These are phyloP conservation scores for Notarius quadriscutis DNA, from an alignment of 2,113 vertebrate genomes.

Conservation along the genomic window DNA sequence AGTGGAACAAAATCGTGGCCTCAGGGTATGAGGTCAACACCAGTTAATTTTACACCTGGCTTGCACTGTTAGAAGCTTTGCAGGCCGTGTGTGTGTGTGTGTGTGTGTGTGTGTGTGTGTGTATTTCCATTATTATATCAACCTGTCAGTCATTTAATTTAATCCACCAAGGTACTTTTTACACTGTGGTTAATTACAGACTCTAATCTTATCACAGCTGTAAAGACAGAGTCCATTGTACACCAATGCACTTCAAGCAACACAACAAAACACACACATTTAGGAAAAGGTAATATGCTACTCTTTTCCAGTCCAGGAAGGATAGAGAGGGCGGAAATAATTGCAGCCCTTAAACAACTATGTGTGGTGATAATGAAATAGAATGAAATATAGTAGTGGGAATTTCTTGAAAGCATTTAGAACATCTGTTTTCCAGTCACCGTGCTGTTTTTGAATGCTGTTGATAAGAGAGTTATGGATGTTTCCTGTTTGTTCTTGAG, in stretches of 20 bases:
- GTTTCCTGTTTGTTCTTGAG: neutral
- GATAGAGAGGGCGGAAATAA: slow-evolving; percentile 49
- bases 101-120: neutral
- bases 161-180: neutral
- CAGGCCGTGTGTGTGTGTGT: neutral
- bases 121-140: neutral
- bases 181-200: slow-evolving; percentile 16
- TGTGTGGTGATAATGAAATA: slow-evolving; percentile 28
- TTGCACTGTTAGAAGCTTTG: neutral
- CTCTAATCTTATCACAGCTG: slow-evolving; percentile 17
- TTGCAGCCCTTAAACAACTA: slow-evolving; percentile 46
- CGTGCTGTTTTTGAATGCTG: slow-evolving; percentile 38
- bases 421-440: slow-evolving; percentile 63
- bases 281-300: slow-evolving; percentile 2
- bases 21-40: neutral
- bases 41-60: slow-evolving; percentile 6
- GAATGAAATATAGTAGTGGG: neutral
- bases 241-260: neutral
- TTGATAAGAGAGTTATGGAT: slow-evolving; percentile 13
- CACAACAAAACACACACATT: neutral
- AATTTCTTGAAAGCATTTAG: slow-evolving; percentile 51
- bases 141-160: slow-evolving; percentile 9
- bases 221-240: slow-evolving; percentile 3
- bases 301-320: slow-evolving; percentile 1
- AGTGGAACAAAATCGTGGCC: neutral